These are phyloP conservation scores for Cephus rjabovi DNA, from an alignment of 2,888 invertebrate species.

Conservation along the genomic window DNA sequence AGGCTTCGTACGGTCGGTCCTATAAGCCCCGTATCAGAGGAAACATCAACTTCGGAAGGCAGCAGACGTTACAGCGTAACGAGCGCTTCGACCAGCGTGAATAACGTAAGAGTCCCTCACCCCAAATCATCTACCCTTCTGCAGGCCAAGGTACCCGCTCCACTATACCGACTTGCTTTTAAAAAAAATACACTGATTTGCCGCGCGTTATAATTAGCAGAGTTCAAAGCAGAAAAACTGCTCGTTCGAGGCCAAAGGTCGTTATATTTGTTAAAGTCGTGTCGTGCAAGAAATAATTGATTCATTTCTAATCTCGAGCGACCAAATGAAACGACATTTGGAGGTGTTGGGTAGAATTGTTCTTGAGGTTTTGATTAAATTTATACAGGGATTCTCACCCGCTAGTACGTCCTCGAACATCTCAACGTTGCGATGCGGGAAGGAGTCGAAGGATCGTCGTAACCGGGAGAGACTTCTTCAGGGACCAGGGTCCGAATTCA, in stretches of 20 bases:
- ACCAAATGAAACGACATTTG: neutral
- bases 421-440: slow-evolving; percentile 52
- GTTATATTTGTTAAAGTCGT: neutral
- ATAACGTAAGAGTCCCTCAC: slow-evolving; percentile 56
- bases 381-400: slow-evolving; percentile 52
- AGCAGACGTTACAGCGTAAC: slow-evolving; percentile 49
- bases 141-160: slow-evolving; percentile 47
- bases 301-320: neutral
- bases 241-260: neutral
- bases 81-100: slow-evolving; percentile 53
- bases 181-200: neutral
- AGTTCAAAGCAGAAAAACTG: neutral
- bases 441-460: slow-evolving; percentile 81
- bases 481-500: slow-evolving; percentile 81
- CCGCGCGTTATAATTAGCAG: neutral
- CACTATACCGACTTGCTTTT: slow-evolving; percentile 12
- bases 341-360: neutral
- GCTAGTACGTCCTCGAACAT: slow-evolving; percentile 53
- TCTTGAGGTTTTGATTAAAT: neutral
- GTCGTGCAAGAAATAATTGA: neutral
- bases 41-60: slow-evolving; percentile 49
- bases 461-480: slow-evolving; percentile 78
- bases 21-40: slow-evolving; percentile 51
- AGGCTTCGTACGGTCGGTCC: slow-evolving; percentile 57
- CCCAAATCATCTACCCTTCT: slow-evolving; percentile 49